Evolutionary conservation across 2,113 vertebrate species (phyloP), one percentile per base, ranked within the genome.

Genomic region (Cryptoleucopteryx plumbea): DNA sequence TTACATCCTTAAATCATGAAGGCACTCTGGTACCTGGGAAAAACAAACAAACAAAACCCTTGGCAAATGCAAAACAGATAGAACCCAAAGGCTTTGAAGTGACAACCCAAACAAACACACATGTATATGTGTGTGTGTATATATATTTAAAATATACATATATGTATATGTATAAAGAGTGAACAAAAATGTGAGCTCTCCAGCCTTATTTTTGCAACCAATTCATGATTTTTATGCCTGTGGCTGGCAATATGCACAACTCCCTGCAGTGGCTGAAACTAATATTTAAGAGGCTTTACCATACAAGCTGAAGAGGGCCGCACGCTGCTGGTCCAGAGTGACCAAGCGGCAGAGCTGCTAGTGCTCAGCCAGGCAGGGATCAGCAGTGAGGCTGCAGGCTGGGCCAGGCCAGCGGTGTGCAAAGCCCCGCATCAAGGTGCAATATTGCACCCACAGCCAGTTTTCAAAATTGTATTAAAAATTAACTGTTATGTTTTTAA

Each of bases 271-370:
- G 67, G 50, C 29, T 34, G 42, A 48, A 70, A 26, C 26, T 18
- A 14, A 7, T 20, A 14, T 65, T 65, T 34, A 13, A 7, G 31
- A 26, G 61, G 31, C 34, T 90, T 43, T 65, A 70, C 22, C 11
- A 26, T 9, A 26, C 5, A 45, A 15, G 20, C 3, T 66, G 50
- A 34, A 67, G n/a, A 50, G 34, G 34, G 22, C 20, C 16, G 36
- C 29, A 2, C 1, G 7, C 62, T 82, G 45, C 59, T 66, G 29
- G 62, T n/a, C 25, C 5, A 2, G 58, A 34, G 48, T 2, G 22
- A 48, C 1, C 5, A 21, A 31, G n/a, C 5, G 0, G 6, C 0
- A 1, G 38, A 52, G 34, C 82, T 17, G 11, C 25, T 16, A 27
- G 59, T 50, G 45, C 38, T 34, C 59, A 48, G 74, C 55, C 42